Percentiles rank a stretch among this genome's conserved stretches.
These are phyloP conservation scores for Hiodon alosoides DNA, from an alignment of 2,113 vertebrate species.

Conservation along the genomic window DNA sequence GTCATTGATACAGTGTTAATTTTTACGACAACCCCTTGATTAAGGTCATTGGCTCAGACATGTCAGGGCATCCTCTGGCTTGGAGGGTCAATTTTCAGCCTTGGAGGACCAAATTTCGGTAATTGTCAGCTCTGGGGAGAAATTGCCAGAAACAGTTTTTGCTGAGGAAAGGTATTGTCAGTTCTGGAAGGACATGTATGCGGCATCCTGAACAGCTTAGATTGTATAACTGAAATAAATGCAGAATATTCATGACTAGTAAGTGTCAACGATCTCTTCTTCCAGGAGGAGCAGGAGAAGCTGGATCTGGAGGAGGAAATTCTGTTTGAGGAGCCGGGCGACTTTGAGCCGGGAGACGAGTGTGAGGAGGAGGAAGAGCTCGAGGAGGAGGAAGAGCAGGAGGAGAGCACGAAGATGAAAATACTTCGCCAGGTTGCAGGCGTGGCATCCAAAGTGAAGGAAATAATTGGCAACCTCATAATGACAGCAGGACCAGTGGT, in stretches of 20 bases:
- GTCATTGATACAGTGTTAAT: no score
- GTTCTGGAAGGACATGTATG: no score
- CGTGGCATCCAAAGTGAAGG: constrained; percentile 81
- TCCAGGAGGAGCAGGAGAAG: constrained; percentile 63
- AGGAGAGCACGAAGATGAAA: constrained; percentile 83
- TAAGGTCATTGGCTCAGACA: no score
- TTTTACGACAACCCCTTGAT: no score
- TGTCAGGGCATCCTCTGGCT: no score
- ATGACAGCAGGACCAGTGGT: constrained; percentile 93
- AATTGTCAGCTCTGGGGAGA: no score
- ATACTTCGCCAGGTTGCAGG: constrained; percentile 76
- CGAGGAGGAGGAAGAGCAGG: constrained; percentile 68
- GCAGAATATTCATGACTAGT: background rate
- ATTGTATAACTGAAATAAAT: background rate
- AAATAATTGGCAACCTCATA: constrained; percentile 91
- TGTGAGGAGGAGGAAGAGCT: constrained; percentile 57
- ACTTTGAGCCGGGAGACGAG: constrained; percentile 74
- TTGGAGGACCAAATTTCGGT: no score
- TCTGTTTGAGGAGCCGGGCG: constrained; percentile 71
- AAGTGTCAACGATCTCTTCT: background rate
- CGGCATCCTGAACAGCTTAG: no score
- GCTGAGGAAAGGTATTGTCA: no score
- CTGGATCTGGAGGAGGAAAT: constrained; percentile 77
- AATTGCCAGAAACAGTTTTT: no score
- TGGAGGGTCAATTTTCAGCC: no score